A percentile compares a stretch with the other conserved stretches of the same genome.
These are phyloP conservation scores for Drosophila cognata DNA, from an alignment of 2,888 invertebrate genomes.

Conservation along the genomic window DNA sequence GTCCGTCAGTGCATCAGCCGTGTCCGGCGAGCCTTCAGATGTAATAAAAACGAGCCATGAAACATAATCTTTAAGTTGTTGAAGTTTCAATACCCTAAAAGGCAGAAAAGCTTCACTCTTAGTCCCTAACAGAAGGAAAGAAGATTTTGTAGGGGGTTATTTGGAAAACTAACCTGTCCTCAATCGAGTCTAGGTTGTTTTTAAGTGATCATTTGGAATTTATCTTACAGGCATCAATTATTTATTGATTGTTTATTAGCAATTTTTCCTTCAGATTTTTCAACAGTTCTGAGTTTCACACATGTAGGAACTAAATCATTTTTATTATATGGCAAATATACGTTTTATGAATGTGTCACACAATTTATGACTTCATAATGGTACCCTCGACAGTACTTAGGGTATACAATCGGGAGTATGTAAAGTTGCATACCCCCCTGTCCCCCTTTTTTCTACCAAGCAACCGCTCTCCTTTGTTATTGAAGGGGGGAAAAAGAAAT, in stretches of 20 bases:
- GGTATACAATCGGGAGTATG: conserved; percentile 46
- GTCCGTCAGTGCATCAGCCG: conserved; percentile 7
- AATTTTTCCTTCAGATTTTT: neutral
- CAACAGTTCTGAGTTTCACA: neutral
- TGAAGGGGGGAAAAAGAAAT: conserved; percentile 57
- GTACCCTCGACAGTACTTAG: neutral
- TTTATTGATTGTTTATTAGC: neutral
- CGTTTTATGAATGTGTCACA: neutral
- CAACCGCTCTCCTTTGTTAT: conserved; percentile 34
- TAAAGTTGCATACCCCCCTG: conserved; percentile 9
- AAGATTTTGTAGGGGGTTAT: neutral
- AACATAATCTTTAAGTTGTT: neutral
- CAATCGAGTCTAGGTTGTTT: neutral
- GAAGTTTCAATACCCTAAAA: conserved; percentile 7
- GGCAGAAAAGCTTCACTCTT: neutral
- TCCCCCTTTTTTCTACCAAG: neutral
- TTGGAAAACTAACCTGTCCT: neutral
- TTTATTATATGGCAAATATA: neutral
- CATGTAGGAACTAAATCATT: neutral
- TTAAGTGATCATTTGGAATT: no score
- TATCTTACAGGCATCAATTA: neutral
- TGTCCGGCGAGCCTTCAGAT: conserved; percentile 64
- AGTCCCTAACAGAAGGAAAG: neutral
- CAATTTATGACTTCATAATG: neutral
- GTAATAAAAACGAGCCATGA: conserved; percentile 57